Conservation (phyloP, 2,797 vertebrate species). For the Gambusia yucatana region DNA sequence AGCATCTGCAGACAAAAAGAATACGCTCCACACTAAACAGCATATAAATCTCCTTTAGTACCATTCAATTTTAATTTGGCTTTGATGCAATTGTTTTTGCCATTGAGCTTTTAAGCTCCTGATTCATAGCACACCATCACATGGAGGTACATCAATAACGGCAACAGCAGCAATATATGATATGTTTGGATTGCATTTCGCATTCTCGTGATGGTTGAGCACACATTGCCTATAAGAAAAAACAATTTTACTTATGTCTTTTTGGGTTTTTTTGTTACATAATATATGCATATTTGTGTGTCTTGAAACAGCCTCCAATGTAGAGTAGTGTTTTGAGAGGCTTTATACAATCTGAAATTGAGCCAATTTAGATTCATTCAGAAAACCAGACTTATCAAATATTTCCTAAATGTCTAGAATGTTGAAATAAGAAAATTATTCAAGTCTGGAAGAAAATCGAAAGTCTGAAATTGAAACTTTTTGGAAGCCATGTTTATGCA, state of each 20-base stretch:
- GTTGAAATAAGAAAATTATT: not conserved
- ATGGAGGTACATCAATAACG: not conserved
- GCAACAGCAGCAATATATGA: constrained; percentile 2
- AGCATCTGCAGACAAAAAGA: not conserved
- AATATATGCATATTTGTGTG: not conserved
- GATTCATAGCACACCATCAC: constrained; percentile 1
- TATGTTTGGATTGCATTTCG: not conserved
- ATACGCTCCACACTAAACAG: not conserved
- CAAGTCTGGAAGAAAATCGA: not conserved
- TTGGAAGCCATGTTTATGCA: not conserved
- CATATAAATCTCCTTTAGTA: not conserved
- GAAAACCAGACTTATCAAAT: not conserved
- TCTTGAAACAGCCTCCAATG: not conserved
- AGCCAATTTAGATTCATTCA: no score
- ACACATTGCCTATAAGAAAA: not conserved
- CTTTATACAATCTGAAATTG: no score
- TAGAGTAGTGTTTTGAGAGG: no score
- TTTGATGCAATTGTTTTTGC: constrained; percentile 9
- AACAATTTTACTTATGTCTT: not conserved
- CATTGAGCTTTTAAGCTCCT: constrained; percentile 3
- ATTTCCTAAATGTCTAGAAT: not conserved
- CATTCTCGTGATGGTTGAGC: not conserved
- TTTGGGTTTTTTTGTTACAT: not conserved
- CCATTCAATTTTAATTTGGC: not conserved
- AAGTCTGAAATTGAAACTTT: not conserved